phyloP scores from a whole-genome alignment of 2,797 vertebrate genomes.

The Hypotaenidia okinawae region DNA sequence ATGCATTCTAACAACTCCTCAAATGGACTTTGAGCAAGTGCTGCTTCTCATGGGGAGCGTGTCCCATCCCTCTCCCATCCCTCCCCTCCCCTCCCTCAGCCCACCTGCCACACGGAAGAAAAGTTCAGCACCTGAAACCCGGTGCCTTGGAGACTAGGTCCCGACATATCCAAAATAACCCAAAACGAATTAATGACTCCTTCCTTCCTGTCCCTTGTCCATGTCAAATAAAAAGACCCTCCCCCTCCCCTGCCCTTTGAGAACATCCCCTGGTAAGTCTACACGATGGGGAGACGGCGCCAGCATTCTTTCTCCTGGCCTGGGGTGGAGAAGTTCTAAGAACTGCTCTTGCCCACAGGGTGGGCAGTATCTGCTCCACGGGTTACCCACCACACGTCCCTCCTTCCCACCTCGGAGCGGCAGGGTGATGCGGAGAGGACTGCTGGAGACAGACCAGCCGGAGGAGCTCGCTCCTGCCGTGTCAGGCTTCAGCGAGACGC shows the following conservation, averaged over 20 bases:
- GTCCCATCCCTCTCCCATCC: neutral
- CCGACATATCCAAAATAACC: constrained; percentile 23
- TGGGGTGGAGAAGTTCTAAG: neutral
- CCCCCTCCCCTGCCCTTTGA: constrained; percentile 12
- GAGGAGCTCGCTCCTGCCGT: neutral
- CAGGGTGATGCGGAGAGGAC: neutral
- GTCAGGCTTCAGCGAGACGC: accelerated
- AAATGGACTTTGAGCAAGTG: neutral
- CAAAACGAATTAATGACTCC: neutral
- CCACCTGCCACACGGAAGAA: neutral
- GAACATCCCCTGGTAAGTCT: constrained; percentile 59
- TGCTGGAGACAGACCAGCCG: neutral
- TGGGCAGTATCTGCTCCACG: neutral
- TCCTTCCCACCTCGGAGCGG: neutral
- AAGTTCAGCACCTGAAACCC: constrained; percentile 47
- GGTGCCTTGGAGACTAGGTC: constrained; percentile 3
- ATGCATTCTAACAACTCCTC: constrained; percentile 24
- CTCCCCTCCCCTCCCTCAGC: neutral
- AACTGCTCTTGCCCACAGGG: neutral
- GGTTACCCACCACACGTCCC: neutral
- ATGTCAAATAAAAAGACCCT: constrained; percentile 3
- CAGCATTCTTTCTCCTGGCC: constrained; percentile 20
- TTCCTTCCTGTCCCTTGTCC: constrained; percentile 18
- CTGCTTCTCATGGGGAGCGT: neutral
- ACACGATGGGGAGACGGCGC: constrained; percentile 36